These are phyloP conservation scores for Malacoctenus gilli DNA, from an alignment of 2,797 vertebrate species.

Conservation along the genomic window DNA sequence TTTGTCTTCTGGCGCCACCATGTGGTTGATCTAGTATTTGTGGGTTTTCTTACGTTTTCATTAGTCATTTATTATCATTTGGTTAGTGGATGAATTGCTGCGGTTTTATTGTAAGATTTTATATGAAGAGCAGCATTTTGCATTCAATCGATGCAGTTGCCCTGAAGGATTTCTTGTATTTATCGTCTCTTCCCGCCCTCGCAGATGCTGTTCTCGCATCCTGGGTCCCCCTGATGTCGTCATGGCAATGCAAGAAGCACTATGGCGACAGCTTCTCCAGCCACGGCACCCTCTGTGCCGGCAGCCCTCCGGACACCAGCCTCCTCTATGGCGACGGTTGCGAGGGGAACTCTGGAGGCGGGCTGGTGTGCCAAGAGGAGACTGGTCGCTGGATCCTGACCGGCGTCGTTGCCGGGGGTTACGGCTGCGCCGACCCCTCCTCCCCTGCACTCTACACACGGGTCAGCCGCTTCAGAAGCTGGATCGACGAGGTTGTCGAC, in stretches of 20 bases:
- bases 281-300: slow-evolving; percentile 90
- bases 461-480: slow-evolving; percentile 87
- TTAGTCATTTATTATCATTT: too few species aligned
- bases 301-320: slow-evolving; percentile 87
- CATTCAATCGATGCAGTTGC: too few species aligned
- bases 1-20: background rate
- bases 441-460: slow-evolving; percentile 90
- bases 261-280: slow-evolving; percentile 88
- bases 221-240: slow-evolving; percentile 87
- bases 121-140: too few species aligned
- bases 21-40: slow-evolving; percentile 29
- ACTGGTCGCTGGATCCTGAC: slow-evolving; percentile 87
- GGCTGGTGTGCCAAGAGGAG: slow-evolving; percentile 86
- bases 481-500: slow-evolving; percentile 86
- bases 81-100: too few species aligned
- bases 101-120: too few species aligned
- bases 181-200: slow-evolving; percentile 28
- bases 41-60: too few species aligned
- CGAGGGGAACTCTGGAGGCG: slow-evolving; percentile 90
- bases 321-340: slow-evolving; percentile 85
- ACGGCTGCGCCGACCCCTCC: slow-evolving; percentile 85
- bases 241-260: slow-evolving; percentile 86
- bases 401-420: slow-evolving; percentile 88
- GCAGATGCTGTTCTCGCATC: slow-evolving; percentile 88
- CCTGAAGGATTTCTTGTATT: too few species aligned